phyloP scores from a whole-genome alignment of 2,113 vertebrate species.

The Tenrec ecaudatus region DNA sequence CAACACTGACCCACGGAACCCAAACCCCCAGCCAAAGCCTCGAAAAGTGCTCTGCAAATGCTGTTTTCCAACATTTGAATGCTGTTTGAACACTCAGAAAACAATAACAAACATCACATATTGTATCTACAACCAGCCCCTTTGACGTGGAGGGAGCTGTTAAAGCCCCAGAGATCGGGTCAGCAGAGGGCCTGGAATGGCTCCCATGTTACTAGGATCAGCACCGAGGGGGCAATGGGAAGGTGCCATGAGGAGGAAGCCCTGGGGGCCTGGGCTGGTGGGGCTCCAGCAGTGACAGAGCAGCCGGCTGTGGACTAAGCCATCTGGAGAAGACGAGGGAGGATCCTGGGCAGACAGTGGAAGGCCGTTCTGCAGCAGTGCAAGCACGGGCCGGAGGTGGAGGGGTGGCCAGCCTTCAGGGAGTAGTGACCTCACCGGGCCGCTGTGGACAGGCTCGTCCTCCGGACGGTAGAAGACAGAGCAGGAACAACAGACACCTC shows the following conservation, averaged over 20 bases:
- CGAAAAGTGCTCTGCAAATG: not conserved
- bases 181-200: too few relatives aligned
- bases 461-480: not conserved
- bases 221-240: too few relatives aligned
- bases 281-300: not conserved
- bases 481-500: not conserved
- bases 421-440: too few relatives aligned
- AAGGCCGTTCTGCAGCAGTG: not conserved
- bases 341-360: not conserved
- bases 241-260: too few relatives aligned
- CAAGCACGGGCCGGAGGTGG: not conserved
- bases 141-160: too few relatives aligned
- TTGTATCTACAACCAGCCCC: not conserved
- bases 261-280: not conserved
- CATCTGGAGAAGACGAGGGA: too few relatives aligned
- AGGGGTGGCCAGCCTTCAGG: fast-evolving
- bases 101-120: not conserved
- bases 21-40: too few relatives aligned
- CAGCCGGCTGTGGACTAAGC: too few relatives aligned
- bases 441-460: not conserved
- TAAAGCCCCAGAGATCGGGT: too few relatives aligned
- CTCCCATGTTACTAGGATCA: too few relatives aligned
- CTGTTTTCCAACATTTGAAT: too few relatives aligned
- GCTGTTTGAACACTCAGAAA: constrained; percentile 18
- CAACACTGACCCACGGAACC: too few relatives aligned